Conservation (phyloP, 2,797 vertebrate genomes). For the Toxotes lorentzi region DNA sequence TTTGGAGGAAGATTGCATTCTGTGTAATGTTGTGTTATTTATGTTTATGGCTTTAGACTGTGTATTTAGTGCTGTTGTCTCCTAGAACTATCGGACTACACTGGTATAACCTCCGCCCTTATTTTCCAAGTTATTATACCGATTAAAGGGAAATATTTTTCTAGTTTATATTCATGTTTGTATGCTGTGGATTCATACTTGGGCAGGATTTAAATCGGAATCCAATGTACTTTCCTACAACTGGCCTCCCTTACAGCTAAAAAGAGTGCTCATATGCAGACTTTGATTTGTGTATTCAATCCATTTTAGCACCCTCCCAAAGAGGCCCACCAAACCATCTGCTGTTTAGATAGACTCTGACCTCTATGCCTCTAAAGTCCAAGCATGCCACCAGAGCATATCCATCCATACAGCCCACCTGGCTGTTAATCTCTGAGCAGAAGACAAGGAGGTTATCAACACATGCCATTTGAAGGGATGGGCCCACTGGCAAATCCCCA, state of each 20-base stretch:
- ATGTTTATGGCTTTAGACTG: constrained; percentile 36
- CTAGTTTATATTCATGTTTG: constrained; percentile 20
- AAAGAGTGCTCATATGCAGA: constrained; percentile 32
- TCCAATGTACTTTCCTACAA: constrained; percentile 23
- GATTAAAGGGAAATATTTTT: constrained; percentile 18
- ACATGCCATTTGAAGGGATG: constrained; percentile 62
- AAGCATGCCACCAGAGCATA: constrained; percentile 62
- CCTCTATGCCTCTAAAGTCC: constrained; percentile 70
- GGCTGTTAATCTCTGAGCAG: constrained; percentile 65
- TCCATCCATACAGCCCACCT: constrained; percentile 53
- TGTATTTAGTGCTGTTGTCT: constrained; percentile 50
- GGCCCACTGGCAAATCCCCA: constrained; percentile 60
- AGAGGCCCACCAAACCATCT: constrained; percentile 78
- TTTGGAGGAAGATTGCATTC: constrained; percentile 37
- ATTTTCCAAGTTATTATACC: constrained; percentile 24
- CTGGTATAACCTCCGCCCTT: neutral
- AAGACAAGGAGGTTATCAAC: constrained; percentile 74
- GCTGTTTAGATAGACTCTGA: constrained; percentile 83
- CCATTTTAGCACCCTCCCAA: constrained; percentile 65
- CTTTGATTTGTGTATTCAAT: constrained; percentile 57
- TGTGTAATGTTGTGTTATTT: constrained; percentile 16
- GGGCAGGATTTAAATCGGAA: constrained; percentile 9
- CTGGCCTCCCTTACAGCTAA: constrained; percentile 29
- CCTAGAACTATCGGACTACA: constrained; percentile 19
- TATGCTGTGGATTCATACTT: constrained; percentile 2